Conservation (phyloP, 2,797 vertebrate species). For the Coregonus ussuriensis region DNA sequence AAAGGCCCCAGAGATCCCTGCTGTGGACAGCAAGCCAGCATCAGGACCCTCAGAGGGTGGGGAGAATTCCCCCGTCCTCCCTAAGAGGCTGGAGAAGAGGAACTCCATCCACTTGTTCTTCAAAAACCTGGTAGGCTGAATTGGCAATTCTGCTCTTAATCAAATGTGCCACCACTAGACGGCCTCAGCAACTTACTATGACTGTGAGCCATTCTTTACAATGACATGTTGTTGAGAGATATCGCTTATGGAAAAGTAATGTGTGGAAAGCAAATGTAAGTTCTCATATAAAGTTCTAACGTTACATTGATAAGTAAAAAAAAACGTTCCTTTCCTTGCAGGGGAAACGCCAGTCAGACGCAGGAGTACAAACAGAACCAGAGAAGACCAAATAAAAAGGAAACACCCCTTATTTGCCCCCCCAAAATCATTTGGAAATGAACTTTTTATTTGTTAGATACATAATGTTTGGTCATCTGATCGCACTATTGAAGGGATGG, state of each 20-base stretch:
- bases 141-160: neutral
- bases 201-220: no score
- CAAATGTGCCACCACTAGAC: slow-evolving; percentile 61
- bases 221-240: neutral
- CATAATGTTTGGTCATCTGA: slow-evolving; percentile 32
- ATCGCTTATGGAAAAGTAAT: no score
- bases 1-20: slow-evolving; percentile 56
- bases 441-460: slow-evolving; percentile 46
- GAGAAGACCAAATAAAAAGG: slow-evolving; percentile 89
- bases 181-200: slow-evolving; percentile 54
- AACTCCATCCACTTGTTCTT: slow-evolving; percentile 92
- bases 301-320: neutral
- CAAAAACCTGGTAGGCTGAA: slow-evolving; percentile 85
- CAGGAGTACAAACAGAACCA: slow-evolving; percentile 90
- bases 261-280: neutral
- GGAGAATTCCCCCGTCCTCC: slow-evolving; percentile 62
- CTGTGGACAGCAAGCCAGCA: slow-evolving; percentile 65
- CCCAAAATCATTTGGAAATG: slow-evolving; percentile 13
- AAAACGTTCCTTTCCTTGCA: slow-evolving; percentile 52
- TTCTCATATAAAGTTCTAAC: neutral
- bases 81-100: slow-evolving; percentile 86
- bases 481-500: slow-evolving; percentile 30
- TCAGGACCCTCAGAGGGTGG: slow-evolving; percentile 65
- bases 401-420: slow-evolving; percentile 40
- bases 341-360: slow-evolving; percentile 90